Base-by-base conservation (phyloP, 2,888 invertebrate genomes). In the Cheilosia urbana region DNA sequence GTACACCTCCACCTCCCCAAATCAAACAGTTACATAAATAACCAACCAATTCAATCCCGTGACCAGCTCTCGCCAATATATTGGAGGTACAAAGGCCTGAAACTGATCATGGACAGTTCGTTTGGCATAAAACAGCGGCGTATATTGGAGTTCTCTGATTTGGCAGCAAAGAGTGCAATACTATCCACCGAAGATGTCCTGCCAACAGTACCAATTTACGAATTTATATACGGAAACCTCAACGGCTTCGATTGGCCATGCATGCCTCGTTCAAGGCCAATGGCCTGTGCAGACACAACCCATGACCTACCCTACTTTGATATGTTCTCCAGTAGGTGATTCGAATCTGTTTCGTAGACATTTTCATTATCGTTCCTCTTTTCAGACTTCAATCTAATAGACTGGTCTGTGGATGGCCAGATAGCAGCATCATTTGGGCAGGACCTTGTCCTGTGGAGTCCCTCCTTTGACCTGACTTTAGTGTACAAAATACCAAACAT, bases 391-490 rank as follows among this genome's bases (percentile, higher is more conserved):
- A 92, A 91, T 78, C 87, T 91, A 30, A 90, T 92, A 78, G 91
- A 91, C 69, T 92, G 92, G 92, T 91, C 91, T 0, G 51, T 87
- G 1, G 88, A 87, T 30, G 91, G 89, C 21, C 90, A 91, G 80
- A 90, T 92, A 51, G 92, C 91, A 0, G 89, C 91, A 7, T 91
- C 91, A 0, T 91, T 91, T 83, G 90, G 90, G 2, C 79, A 88
- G n/a, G 91, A 92, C 60, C 87, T 92, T 5, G 90, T 92, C 34
- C 83, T 92, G 17, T 92, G 92, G 91, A 89, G 88, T 9, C 90
- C 90, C 21, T 79, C 88, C 1, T 88, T 89, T 15, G 90, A 90
- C 47, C 78, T 88, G 7, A 91, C 91, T 3, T 88, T 90, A 88
- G 82, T 90, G 1, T 92, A 90, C 37, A 89, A 88, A 45, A 89